Base-by-base conservation (phyloP, 2,797 vertebrate species). In the Falco concolor region DNA sequence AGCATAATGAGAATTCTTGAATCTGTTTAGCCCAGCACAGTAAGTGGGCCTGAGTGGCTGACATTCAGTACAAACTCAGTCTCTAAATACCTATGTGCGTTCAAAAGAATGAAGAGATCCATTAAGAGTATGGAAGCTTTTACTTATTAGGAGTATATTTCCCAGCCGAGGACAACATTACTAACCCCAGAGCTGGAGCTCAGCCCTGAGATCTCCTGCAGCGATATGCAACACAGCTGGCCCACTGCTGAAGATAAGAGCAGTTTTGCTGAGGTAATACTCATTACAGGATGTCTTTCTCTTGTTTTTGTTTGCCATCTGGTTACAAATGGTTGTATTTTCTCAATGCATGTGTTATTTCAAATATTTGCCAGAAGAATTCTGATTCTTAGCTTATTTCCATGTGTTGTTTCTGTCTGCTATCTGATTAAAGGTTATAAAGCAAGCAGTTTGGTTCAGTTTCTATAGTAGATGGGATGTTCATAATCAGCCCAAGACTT, bases 161-260 rank as follows among this genome's bases (percentile, higher is more conserved):
- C 45, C 61, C 67, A 93, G 32, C 7, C 13, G 69, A 61, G 50
- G 50, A 84, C 75, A 92, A 79, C 50, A 75, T 87, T 56, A 50
- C 44, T 74, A 83, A 70, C 77, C 42, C 47, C 17, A 7, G 60
- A 69, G 13, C 22, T 76, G 67, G 85, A 91, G 59, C 21, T 81
- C 50, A 87, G 69, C 61, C 78, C 89, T 90, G 90, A 93, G 53
- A 54, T 81, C 49, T 89, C 60, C 78, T 90, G 87, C 57, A 92
- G 45, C 61, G 82, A 12, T 38, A 6, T 30, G 23, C 10, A 74
- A 32, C 49, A 79, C 65, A 92, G 75, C 82, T 95, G 64, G 38
- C n/a, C 45, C 3, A 3, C 9, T 85, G 76, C 65, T 89, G 45
- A 88, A 84, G 65, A 64, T 61, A 86, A 93, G 79, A 91, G 56